Evolutionary conservation across 2,797 vertebrate species (phyloP).

Genomic region (Fratercula arctica): DNA sequence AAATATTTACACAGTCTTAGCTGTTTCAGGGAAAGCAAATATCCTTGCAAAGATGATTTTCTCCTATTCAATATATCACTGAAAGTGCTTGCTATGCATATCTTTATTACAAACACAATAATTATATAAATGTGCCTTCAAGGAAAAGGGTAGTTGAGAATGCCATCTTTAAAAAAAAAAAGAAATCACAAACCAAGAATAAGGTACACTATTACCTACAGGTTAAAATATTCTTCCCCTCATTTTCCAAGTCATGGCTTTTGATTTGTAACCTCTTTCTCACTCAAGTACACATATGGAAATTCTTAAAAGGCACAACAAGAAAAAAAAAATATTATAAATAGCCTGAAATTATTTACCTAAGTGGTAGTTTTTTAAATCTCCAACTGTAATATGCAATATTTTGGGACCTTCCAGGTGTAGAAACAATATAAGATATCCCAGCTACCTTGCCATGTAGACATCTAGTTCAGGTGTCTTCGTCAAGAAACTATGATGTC

Average conservation of each 20-base stretch:
- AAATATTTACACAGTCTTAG: conserved; percentile 65
- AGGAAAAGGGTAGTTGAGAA: background rate
- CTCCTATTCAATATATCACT: background rate
- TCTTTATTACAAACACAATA: background rate
- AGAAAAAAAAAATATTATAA: rapidly evolving
- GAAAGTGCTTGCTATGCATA: background rate
- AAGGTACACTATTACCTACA: background rate
- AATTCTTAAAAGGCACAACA: background rate
- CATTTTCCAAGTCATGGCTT: background rate
- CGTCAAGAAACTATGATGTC: background rate
- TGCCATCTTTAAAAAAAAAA: background rate
- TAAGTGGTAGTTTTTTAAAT: background rate
- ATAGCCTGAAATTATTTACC: background rate
- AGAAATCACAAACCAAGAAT: background rate
- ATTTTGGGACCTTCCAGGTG: background rate
- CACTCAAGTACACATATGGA: background rate
- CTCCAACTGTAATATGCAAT: background rate
- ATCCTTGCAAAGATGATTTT: conserved; percentile 37
- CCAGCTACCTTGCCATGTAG: background rate
- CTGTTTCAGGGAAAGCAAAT: conserved; percentile 52
- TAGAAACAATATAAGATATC: background rate
- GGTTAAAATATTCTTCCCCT: background rate
- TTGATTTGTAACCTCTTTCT: background rate
- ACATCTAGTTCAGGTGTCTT: background rate
- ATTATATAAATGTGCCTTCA: conserved; percentile 1